Evolutionary conservation across 2,888 invertebrate species (phyloP), one percentile per base, ranked within the genome.

Genomic region (Phasia obesa): DNA sequence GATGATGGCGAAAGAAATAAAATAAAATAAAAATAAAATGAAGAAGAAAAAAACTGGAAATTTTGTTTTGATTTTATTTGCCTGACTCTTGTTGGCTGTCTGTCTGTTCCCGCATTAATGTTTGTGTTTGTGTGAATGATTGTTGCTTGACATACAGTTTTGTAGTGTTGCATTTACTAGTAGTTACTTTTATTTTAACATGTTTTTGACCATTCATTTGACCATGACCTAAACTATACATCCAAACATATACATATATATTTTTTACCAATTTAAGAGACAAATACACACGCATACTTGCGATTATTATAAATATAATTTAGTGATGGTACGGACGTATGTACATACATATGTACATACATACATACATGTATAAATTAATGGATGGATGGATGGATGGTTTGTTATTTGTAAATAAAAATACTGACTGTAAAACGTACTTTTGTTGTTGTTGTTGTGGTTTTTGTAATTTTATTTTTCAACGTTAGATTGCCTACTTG

Each of bases 401-500:
- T 80, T 87, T 35, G 35, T 35, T 35, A 5, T 11, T 0, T 17
- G 44, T 47, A 13, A 42, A 42, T n/a, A 42, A 5, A 27, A 3
- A 27, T 27, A 27, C n/a, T 13, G 13, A 9, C 49, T 19, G 9
- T 51, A 19, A 19, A 19, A 3, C 11, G 9, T 42, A 25, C 23
- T 42, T 25, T 4, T n/a, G 35, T 69, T 42, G 5, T 15, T 27
- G 85, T 87, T 87, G 86, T 87, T 86, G 86, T 85, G 87, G 84
- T 85, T 87, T 67, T 75, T 51, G 67, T 62, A 47, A 47, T 7
- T 7, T 2, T 47, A 2, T 47, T 47, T n/a, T 47, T 17, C 6
- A 42, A 42, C n/a, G 62, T 76, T 53, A 17, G 57, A 64, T 27
- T 70, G 73, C 44, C 23, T n/a, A 44, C 42, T 27, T n/a, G 17